These are phyloP conservation scores for Syngnathus floridae DNA, from an alignment of 2,113 vertebrate species.

Conservation along the genomic window DNA sequence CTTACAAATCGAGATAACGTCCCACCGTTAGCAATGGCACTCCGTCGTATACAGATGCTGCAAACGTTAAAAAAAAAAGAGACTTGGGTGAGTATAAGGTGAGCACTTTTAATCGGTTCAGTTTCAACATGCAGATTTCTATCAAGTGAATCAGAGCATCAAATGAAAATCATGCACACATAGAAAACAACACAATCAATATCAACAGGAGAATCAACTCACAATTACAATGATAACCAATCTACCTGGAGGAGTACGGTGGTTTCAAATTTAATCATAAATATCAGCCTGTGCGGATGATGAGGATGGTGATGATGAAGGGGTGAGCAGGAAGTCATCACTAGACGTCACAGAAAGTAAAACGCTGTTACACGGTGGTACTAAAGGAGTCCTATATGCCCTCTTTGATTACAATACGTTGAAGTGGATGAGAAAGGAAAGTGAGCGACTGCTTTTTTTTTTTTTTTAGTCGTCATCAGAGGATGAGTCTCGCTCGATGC, in stretches of 20 bases:
- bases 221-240: constrained; percentile 50
- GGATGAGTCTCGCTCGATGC: constrained; percentile 89
- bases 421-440: constrained; percentile 20
- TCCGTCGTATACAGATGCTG: neutral
- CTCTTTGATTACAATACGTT: constrained; percentile 1
- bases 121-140: constrained; percentile 68
- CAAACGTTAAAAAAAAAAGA: neutral
- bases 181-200: constrained; percentile 44
- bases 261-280: constrained; percentile 54
- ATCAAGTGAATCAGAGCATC: constrained; percentile 55
- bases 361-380: neutral
- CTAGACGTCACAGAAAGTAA: constrained; percentile 43
- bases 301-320: constrained; percentile 17
- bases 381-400: neutral
- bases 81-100: constrained; percentile 22
- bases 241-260: constrained; percentile 56
- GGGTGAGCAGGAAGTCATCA: constrained; percentile 29
- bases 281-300: constrained; percentile 60
- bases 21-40: neutral
- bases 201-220: constrained; percentile 53
- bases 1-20: neutral
- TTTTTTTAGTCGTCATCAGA: constrained; percentile 81
- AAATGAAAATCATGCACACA: constrained; percentile 69
- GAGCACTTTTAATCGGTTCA: constrained; percentile 72
- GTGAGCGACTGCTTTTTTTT: constrained; percentile 59